Base-by-base conservation (phyloP, 1,140 invertebrate genomes). In the Heliconius congener region DNA sequence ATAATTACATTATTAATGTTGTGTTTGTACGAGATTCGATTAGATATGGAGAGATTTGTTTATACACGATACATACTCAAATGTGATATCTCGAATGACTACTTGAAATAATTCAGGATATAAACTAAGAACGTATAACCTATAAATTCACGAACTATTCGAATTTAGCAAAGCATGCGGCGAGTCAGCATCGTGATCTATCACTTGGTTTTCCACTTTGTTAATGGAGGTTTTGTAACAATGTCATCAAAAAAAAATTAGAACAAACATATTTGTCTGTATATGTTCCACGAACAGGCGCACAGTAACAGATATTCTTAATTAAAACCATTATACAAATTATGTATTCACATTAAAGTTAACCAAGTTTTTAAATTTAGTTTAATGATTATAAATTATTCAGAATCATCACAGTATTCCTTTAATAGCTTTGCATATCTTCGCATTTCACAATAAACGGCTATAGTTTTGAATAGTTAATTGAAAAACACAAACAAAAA, bases 1-100 rank as follows among this genome's bases (percentile, higher is more conserved):
- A 90, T 90, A 89, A 90, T 91, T 85, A 88, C 89, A 91, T 92
- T 92, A 91, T 79, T 46, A 73, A 79, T 77, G 73, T 74, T 55
- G 50, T 71, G 70, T 72, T 77, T 71, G 52, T 23, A 74, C 23
- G 55, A 50, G 55, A 74, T 74, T 34, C 74, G 72, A 76, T 77
- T 81, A 23, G 8, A n/a, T 57, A 57, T 57, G 16, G 55, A 55
- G 52, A 19, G 23, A 57, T 57, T 66, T 23, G 9, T 27, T 1
- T 66, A 27, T 30, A 30, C 13, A 66, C 60, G 30, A 57, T n/a
- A 57, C 8, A 23, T 57, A 57, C 50, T 57, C 55, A 9, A 57
- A 23, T 19, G n/a, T 55, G 3, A 46, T 46, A 46, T 46, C 13
- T 16, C 42, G 42, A 46, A 16, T 46, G 0, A 16, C 13, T 46